Base-by-base conservation (phyloP, 2,888 invertebrate species). In the Ophraella communa region DNA sequence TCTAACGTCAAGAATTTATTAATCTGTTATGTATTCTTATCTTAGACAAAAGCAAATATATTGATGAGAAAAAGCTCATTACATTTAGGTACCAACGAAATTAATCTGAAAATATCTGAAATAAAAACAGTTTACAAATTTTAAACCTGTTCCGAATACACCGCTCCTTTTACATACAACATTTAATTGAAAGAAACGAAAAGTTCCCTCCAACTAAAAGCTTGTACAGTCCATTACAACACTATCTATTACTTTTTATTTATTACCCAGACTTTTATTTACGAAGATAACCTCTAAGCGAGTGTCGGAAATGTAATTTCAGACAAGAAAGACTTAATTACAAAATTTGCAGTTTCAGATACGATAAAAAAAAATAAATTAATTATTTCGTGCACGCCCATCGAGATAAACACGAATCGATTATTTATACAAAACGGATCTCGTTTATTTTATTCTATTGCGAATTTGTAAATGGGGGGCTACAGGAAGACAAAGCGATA, bases 281-380 rank as follows among this genome's bases (percentile, higher is more conserved):
- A 44, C 44, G 10, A 45, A 18, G 20, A 45, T 21, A 2, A 11
- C 11, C 11, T 11, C 11, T 20, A 21, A 44, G 18, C 4, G 44
- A 27, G n/a, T n/a, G n/a, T 35, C 35, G 35, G 35, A 44, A 74
- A 74, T 73, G 68, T 72, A 72, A 73, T 70, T 73, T 71, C 73
- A 71, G 74, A 72, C 72, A 74, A 74, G 74, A 73, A 70, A 63
- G 68, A 74, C 70, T 74, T 74, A 75, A 76, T 75, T 75, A 74
- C 75, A 68, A 73, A 76, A 76, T 76, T 76, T 73, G 70, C 73
- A 76, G 74, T 74, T 74, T 69, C 70, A 62, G 70, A 71, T 72
- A 69, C 60, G 54, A 18, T 45, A 4, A 76, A 76, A 4, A 76
- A 76, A 76, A 75, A 74, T 74, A 73, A 73, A 74, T 76, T 74